These are phyloP conservation scores for Leucania comma DNA, from an alignment of 2,888 invertebrate species.

Conservation along the genomic window DNA sequence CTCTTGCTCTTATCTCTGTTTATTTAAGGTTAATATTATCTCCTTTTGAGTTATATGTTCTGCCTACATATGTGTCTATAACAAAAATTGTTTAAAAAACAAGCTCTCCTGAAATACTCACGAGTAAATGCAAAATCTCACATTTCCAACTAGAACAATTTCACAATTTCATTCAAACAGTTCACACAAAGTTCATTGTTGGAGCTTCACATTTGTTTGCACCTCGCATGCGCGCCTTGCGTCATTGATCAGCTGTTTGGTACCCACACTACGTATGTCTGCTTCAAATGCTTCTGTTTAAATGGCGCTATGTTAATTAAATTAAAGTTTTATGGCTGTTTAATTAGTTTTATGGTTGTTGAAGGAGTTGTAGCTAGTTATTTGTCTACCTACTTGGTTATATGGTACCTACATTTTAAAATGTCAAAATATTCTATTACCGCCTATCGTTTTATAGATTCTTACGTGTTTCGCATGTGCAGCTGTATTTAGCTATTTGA, in stretches of 20 bases:
- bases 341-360: conserved; percentile 29
- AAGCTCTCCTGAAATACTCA: neutral
- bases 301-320: conserved; percentile 39
- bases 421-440: neutral
- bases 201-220: conserved; percentile 46
- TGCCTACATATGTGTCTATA: neutral
- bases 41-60: neutral
- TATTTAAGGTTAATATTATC: neutral
- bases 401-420: neutral
- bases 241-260: conserved; percentile 57
- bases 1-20: neutral
- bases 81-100: neutral
- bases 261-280: conserved; percentile 41
- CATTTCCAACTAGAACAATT: conserved; percentile 8
- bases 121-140: neutral
- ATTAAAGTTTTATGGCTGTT: conserved; percentile 31
- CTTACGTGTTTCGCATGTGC: neutral
- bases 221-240: conserved; percentile 43
- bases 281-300: conserved; percentile 36
- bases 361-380: conserved; percentile 1
- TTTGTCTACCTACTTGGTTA: conserved; percentile 1
- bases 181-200: conserved; percentile 57
- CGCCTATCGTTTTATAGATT: conserved; percentile 12
- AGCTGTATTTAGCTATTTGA: neutral
- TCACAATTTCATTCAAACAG: conserved; percentile 24